Base-by-base conservation (phyloP, 2,797 vertebrate species). In the Sebastes hopkinsi region DNA sequence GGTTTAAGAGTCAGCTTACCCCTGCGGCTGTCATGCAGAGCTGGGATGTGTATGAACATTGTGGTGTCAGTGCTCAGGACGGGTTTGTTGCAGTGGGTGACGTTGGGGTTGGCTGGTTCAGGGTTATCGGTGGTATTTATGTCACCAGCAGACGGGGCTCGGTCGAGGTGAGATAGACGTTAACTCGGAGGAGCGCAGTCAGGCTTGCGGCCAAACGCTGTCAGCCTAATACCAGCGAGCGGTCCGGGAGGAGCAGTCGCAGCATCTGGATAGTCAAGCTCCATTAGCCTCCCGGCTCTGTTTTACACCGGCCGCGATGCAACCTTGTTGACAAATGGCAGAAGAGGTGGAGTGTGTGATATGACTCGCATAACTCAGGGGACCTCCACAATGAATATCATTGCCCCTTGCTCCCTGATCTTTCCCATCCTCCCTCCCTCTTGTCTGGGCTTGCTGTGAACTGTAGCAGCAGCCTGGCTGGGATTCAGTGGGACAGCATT, bases 181-280 rank as follows among this genome's bases (percentile, higher is more conserved):
- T 83, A 88, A 90, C 83, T 90, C 80, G 50, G 74, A 89, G 81
- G 77, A 80, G 80, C 27, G 75, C 83, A 82, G 86, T 79, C 83
- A 84, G 92, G 91, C 92, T 93, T 32, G 82, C 22, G 72, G 92
- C 91, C 92, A 94, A 91, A 85, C 46, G 60, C 82, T 92, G 90
- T 91, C 92, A 91, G 87, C 72, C 82, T 89, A 90, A 93, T 82
- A 81, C 90, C 54, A 72, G 81, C 36, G 46, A 84, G 82, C 60
- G 61, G 89, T 83, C 89, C 89, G 20, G 82, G 89, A 91, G 93
- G 90, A 91, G 84, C 77, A 38, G 85, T 70, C 46, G 55, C 84
- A 90, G 93, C 93, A 92, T 94, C 94, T 95, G 95, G 94, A 89
- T 90, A 90, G 93, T 94, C 94, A 95, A 86, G 94, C 93, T 94